Evolutionary conservation across 2,113 vertebrate species (phyloP).

Genomic region (Climacteris rufus): DNA sequence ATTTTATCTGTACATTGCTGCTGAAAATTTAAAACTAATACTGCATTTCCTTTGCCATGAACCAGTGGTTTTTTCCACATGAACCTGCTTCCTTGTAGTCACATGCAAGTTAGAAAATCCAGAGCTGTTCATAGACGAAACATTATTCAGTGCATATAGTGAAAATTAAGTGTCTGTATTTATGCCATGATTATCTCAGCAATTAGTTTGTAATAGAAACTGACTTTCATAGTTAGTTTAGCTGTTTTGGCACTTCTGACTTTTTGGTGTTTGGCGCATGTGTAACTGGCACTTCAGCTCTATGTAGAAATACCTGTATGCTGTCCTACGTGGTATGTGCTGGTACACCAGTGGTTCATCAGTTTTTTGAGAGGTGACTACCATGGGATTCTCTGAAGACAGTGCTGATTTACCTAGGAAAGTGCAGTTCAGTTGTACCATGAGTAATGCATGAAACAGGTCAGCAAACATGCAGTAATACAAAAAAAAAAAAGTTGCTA

Average conservation of each 20-base stretch:
- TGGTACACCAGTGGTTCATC: not conserved
- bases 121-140: slow-evolving; percentile 16
- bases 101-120: slow-evolving; percentile 21
- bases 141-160: not conserved
- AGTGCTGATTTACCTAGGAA: not conserved
- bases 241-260: not conserved
- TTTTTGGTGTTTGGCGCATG: not conserved
- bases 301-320: fast-evolving
- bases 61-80: fast-evolving
- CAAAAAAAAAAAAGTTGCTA: not conserved
- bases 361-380: not conserved
- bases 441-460: not conserved
- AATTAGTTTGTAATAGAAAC: slow-evolving; percentile 40
- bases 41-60: not conserved
- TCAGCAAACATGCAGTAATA: not conserved
- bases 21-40: not conserved
- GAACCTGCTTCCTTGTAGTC: not conserved
- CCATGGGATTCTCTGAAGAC: not conserved
- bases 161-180: slow-evolving; percentile 40
- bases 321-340: fast-evolving
- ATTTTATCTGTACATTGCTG: not conserved
- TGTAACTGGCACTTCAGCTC: not conserved
- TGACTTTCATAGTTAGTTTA: slow-evolving; percentile 35
- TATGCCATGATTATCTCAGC: slow-evolving; percentile 8
- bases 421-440: not conserved